A percentile compares a stretch with the other conserved stretches of the same genome.
Conservation (phyloP, 53 echinoderm and acorn worm species). For the Antedon mediterranea region DNA sequence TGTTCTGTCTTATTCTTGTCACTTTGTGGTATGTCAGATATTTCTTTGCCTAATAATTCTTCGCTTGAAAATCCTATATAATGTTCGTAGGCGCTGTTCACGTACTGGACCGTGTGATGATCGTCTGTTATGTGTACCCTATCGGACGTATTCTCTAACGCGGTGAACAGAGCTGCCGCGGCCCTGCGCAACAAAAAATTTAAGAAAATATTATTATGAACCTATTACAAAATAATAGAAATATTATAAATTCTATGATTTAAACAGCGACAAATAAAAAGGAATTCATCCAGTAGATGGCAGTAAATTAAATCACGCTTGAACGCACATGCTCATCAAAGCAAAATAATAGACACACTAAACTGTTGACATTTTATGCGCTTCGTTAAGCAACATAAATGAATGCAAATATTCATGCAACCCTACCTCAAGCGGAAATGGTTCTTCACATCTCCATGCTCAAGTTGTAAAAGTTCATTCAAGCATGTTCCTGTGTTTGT, state of each 20-base stretch:
- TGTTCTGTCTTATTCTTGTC: conserved; percentile 85
- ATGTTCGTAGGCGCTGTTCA: conserved; percentile 72
- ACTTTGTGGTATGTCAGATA: conserved; percentile 43
- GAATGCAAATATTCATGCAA: neutral
- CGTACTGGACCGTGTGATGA: conserved; percentile 57
- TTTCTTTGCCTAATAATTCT: conserved; percentile 51
- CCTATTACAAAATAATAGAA: too few relatives aligned
- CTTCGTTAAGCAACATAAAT: neutral
- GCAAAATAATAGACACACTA: neutral
- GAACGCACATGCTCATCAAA: neutral
- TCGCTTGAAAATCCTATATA: conserved; percentile 64
- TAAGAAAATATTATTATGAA: too few relatives aligned
- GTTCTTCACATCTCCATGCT: conserved; percentile 68
- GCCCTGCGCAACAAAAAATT: conserved; percentile 25
- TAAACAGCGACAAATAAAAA: too few relatives aligned
- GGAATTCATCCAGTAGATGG: too few relatives aligned
- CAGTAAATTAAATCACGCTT: neutral
- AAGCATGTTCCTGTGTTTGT: conserved; percentile 65
- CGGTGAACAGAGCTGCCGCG: conserved; percentile 62
- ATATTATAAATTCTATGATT: too few relatives aligned
- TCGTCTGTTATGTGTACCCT: conserved; percentile 72
- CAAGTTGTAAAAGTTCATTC: conserved; percentile 81
- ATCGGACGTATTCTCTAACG: conserved; percentile 62
- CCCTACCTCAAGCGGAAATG: conserved; percentile 71
- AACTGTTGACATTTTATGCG: neutral